Conservation (phyloP, 2,113 vertebrate genomes). For the Thamnophis sirtalis region DNA sequence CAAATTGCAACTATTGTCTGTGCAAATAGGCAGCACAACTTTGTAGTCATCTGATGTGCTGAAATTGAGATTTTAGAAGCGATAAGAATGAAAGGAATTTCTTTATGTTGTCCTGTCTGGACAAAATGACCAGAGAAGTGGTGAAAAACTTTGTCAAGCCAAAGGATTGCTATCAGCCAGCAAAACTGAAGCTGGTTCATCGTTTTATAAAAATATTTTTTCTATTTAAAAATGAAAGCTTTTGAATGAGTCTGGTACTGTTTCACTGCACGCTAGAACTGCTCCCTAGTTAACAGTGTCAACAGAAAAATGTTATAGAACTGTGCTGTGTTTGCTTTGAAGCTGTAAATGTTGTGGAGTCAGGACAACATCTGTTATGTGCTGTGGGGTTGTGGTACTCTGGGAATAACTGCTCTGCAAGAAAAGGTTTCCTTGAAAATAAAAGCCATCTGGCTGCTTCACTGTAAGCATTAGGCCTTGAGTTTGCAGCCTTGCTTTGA, state of each 20-base stretch:
- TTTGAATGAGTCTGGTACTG: neutral
- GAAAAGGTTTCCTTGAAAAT: neutral
- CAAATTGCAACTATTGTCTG: neutral
- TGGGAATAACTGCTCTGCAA: neutral
- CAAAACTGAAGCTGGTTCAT: neutral
- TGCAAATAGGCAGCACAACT: neutral
- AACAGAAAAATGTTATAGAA: neutral
- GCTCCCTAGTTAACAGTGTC: neutral
- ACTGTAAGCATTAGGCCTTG: neutral
- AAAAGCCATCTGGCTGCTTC: conserved; percentile 8
- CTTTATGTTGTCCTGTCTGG: neutral
- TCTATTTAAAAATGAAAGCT: neutral
- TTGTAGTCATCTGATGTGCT: neutral
- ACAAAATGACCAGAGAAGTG: neutral
- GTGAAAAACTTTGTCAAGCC: neutral
- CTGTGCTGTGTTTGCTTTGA: neutral
- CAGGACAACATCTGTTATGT: neutral
- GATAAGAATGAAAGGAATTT: neutral
- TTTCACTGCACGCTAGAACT: neutral
- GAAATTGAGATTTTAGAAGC: neutral
- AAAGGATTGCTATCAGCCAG: neutral
- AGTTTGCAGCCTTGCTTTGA: neutral
- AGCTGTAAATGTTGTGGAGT: neutral
- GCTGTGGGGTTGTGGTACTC: neutral
- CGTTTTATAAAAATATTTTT: neutral